These are phyloP conservation scores for Lepidochrysops patricia DNA, from an alignment of 2,888 invertebrate genomes.

Conservation along the genomic window DNA sequence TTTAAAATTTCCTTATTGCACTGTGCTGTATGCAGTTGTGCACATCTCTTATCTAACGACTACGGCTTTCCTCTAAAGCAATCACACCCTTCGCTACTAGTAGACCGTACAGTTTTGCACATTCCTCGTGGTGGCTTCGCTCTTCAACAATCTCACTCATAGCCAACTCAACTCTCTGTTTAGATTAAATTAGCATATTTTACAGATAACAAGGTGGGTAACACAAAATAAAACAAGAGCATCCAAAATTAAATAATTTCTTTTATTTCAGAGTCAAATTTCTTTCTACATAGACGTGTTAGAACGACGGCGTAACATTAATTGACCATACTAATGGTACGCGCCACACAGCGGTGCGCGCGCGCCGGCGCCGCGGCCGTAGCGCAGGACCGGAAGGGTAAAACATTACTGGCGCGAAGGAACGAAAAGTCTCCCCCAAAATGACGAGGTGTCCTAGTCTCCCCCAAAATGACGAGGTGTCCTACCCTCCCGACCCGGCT, in stretches of 20 bases:
- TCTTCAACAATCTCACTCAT: no score
- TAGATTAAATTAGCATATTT: neutral
- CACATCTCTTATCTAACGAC: no score
- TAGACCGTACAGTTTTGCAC: no score
- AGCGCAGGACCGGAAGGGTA: neutral
- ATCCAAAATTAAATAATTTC: conserved; percentile 75
- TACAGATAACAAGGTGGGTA: neutral
- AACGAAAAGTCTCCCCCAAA: no score
- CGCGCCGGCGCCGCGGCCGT: conserved; percentile 33
- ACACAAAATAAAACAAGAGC: conserved; percentile 52
- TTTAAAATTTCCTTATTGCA: no score
- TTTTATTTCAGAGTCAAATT: conserved; percentile 75
- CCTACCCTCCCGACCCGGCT: conserved; percentile 20
- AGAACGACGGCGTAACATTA: conserved; percentile 69
- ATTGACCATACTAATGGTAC: conserved; percentile 67
- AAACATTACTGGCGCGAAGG: conserved; percentile 22
- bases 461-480: conserved; percentile 26
- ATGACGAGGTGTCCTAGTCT: conserved; percentile 21
- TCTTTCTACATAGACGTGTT: conserved; percentile 73
- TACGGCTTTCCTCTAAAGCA: no score
- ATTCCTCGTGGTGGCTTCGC: no score
- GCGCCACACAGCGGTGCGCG: conserved; percentile 59
- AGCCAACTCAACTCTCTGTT: no score
- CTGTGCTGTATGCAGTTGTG: no score
- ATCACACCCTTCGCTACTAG: no score